Conservation (phyloP, 2,113 vertebrate genomes). For the Mobula hypostoma region DNA sequence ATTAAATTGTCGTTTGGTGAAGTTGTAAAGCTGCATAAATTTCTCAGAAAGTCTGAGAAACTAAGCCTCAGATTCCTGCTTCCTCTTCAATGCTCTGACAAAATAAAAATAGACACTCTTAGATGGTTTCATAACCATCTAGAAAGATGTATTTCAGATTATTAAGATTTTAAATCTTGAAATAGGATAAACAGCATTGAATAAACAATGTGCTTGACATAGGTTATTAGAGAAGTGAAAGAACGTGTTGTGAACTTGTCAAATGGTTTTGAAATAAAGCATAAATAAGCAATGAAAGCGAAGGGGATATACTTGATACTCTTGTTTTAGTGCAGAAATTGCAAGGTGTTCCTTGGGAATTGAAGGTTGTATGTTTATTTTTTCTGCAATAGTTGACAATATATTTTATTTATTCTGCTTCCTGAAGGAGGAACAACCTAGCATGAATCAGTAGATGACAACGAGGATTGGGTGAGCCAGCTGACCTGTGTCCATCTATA, state of each 20-base stretch:
- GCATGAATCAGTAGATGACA: not conserved
- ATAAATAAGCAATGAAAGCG: not conserved
- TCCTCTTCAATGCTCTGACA: not conserved
- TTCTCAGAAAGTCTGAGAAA: not conserved
- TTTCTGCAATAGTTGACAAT: not conserved
- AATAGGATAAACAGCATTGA: not conserved
- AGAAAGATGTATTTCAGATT: not conserved
- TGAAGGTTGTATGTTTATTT: not conserved
- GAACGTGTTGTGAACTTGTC: not conserved
- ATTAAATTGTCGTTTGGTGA: not conserved
- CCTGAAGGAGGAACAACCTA: not conserved
- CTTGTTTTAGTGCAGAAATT: not conserved
- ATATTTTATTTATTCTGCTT: not conserved
- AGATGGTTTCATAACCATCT: not conserved
- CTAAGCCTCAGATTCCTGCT: not conserved
- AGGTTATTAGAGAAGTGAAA: not conserved
- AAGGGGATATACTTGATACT: not conserved
- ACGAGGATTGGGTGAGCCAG: not conserved
- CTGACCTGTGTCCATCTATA: not conserved
- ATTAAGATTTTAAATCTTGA: not conserved
- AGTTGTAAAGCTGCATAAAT: not conserved
- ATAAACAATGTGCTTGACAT: not conserved
- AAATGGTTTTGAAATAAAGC: not conserved
- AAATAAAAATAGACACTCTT: not conserved
- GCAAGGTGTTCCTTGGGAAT: not conserved